Conservation (phyloP, 2,888 invertebrate species). For the Euplexia lucipara region DNA sequence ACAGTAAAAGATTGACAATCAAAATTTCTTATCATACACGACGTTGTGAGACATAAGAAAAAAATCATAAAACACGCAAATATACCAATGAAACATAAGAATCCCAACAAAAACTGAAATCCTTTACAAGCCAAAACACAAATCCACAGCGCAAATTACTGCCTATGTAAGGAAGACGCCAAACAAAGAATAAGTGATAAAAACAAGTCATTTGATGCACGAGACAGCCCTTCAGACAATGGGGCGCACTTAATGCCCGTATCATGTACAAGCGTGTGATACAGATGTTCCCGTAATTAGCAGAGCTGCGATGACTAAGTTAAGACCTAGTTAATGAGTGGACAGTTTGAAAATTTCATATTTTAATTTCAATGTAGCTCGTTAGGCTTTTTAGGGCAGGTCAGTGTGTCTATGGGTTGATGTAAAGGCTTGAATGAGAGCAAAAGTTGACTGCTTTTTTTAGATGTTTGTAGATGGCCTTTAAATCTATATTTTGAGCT, state of each 20-base stretch:
- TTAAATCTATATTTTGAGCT: slow-evolving; percentile 4
- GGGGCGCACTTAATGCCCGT: slow-evolving; percentile 83
- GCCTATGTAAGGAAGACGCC: slow-evolving; percentile 49
- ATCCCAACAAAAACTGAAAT: slow-evolving; percentile 24
- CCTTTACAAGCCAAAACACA: slow-evolving; percentile 40
- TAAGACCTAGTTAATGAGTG: slow-evolving; percentile 65
- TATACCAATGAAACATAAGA: slow-evolving; percentile 17
- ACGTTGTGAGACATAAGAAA: not conserved
- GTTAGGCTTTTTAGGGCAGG: slow-evolving; percentile 33
- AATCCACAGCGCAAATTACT: slow-evolving; percentile 46
- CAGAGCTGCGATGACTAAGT: slow-evolving; percentile 62
- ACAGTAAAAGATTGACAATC: no score
- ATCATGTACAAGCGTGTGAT: slow-evolving; percentile 75
- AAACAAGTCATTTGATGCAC: slow-evolving; percentile 83
- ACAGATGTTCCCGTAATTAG: slow-evolving; percentile 79
- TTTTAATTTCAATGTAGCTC: slow-evolving; percentile 43
- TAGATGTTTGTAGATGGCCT: not conserved
- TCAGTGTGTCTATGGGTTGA: slow-evolving; percentile 33
- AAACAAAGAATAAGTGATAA: slow-evolving; percentile 81
- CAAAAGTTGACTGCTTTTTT: slow-evolving; percentile 1
- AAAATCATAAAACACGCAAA: slow-evolving; percentile 17
- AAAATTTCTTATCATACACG: no score
- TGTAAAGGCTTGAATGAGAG: slow-evolving; percentile 9
- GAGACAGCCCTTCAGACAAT: slow-evolving; percentile 87
- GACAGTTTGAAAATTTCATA: slow-evolving; percentile 57